Percentiles rank a stretch among this genome's conserved stretches.
Conservation (phyloP, 1,140 invertebrate genomes). For the Frieseomelitta varia region DNA sequence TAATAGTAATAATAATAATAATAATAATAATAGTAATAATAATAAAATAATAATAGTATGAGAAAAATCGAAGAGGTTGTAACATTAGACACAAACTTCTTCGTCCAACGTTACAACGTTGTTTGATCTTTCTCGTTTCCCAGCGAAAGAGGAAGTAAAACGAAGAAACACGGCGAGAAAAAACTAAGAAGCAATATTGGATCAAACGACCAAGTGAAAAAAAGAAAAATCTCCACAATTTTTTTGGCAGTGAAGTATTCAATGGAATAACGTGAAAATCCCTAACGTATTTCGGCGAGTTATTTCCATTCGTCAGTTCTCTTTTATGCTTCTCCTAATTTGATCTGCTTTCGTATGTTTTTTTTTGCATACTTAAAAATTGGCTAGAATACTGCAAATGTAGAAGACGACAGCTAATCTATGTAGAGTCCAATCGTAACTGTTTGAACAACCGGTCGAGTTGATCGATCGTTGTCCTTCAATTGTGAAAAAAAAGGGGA, state of each 20-base stretch:
- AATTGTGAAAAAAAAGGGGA: not conserved
- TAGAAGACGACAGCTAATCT: not conserved
- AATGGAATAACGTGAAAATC: not conserved
- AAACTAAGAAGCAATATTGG: not conserved
- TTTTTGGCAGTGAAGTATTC: not conserved
- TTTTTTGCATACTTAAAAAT: not conserved
- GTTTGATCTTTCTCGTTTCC: not conserved
- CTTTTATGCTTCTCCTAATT: not conserved
- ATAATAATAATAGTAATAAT: too few species aligned
- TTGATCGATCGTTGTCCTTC: not conserved
- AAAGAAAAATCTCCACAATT: not conserved
- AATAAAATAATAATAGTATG: too few species aligned
- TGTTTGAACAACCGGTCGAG: not conserved
- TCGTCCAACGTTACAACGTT: not conserved
- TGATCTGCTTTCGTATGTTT: not conserved
- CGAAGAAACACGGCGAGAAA: too few species aligned
- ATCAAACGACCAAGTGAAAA: not conserved
- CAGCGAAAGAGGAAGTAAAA: not conserved
- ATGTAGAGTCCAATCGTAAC: not conserved
- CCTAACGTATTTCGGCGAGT: not conserved
- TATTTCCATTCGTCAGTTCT: not conserved
- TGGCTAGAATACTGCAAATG: constrained; percentile 36
- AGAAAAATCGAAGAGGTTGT: constrained; percentile 11
- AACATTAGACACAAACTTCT: constrained; percentile 43
- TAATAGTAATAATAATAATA: not conserved